Conservation (phyloP, 2,113 vertebrate genomes). For the Penelope pileata region DNA sequence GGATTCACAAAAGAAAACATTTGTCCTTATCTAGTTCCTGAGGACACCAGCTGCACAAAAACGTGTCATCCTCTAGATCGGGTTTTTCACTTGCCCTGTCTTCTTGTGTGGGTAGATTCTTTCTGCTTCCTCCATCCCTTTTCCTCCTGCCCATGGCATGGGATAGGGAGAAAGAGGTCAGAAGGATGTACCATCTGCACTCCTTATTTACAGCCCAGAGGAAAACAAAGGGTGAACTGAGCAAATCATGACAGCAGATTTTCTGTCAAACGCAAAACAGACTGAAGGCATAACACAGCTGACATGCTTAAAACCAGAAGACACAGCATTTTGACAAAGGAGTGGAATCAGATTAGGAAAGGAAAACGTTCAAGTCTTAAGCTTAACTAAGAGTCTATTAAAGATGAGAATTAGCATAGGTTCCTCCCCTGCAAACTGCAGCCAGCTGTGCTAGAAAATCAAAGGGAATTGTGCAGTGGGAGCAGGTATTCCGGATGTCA, state of each 20-base stretch:
- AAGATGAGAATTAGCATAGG: neutral
- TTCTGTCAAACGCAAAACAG: neutral
- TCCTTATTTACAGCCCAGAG: neutral
- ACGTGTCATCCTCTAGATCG: neutral
- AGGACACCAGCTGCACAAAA: conserved; percentile 24
- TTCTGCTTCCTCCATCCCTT: neutral
- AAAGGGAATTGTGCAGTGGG: accelerated
- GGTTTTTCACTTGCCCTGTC: neutral
- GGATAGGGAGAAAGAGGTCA: neutral
- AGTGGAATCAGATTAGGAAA: neutral
- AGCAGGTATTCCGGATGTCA: neutral
- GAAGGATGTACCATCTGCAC: neutral
- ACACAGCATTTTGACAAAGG: neutral
- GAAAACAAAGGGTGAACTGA: neutral
- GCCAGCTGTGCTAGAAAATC: neutral
- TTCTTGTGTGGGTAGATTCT: neutral
- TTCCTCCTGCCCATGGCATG: neutral
- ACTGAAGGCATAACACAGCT: neutral
- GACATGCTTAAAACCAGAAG: neutral
- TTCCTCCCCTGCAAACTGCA: neutral
- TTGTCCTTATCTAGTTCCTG: conserved; percentile 22
- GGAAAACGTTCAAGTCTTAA: neutral
- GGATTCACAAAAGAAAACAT: conserved; percentile 1
- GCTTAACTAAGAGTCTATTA: neutral
- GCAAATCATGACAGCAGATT: neutral